A percentile compares a stretch with the other conserved stretches of the same genome.
These are phyloP conservation scores for Etheostoma nigrum DNA, from an alignment of 2,797 vertebrate species.

Conservation along the genomic window DNA sequence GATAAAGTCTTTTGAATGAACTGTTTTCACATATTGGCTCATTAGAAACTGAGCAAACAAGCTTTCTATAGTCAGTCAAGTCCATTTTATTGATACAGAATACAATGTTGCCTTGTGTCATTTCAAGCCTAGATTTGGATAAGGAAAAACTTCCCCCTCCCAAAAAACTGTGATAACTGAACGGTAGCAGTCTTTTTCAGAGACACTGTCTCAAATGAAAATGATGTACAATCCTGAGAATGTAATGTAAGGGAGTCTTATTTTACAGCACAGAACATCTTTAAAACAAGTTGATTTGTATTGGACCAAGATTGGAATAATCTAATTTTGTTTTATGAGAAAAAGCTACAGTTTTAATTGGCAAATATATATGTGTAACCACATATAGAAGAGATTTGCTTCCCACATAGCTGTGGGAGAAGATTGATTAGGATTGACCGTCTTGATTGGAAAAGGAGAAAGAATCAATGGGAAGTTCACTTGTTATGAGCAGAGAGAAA, in stretches of 20 bases:
- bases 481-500: conserved; percentile 5
- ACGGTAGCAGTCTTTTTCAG: not conserved
- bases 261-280: not conserved
- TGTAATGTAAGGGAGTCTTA: not conserved
- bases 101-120: too few species aligned
- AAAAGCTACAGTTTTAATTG: not conserved
- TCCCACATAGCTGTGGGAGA: not conserved
- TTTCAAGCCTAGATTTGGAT: too few species aligned
- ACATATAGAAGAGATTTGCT: not conserved
- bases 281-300: not conserved
- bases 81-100: too few species aligned
- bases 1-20: not conserved
- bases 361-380: not conserved
- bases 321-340: not conserved
- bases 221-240: not conserved
- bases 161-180: not conserved
- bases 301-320: not conserved
- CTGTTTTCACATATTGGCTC: not conserved
- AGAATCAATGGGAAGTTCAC: not conserved
- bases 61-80: not conserved
- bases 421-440: not conserved
- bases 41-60: not conserved
- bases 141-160: too few species aligned
- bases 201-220: not conserved
- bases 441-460: not conserved